phyloP scores from a whole-genome alignment of 2,797 vertebrate genomes.

The Channallabes apus region DNA sequence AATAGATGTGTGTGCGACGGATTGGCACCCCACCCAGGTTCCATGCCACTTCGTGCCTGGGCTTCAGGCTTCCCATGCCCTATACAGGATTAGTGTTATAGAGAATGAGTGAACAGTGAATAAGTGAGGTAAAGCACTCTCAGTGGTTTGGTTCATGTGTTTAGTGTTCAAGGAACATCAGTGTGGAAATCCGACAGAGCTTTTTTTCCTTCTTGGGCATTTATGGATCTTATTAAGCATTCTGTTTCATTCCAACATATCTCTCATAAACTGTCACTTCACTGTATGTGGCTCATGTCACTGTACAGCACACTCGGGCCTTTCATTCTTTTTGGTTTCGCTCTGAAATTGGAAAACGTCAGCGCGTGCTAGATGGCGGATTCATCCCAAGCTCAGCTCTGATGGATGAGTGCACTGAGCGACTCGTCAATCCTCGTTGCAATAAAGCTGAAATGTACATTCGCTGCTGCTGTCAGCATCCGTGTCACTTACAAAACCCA shows the following conservation, averaged over 20 bases:
- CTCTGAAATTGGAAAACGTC: conserved; percentile 60
- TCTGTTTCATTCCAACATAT: not conserved
- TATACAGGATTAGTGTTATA: too few relatives aligned
- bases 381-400: conserved; percentile 45
- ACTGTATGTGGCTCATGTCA: not conserved
- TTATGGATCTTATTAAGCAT: not conserved
- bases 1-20: too few relatives aligned
- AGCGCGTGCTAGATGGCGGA: conserved; percentile 34
- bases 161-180: not conserved
- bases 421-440: conserved; percentile 42
- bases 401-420: conserved; percentile 42
- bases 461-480: conserved; percentile 35
- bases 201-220: not conserved
- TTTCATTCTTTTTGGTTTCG: conserved; percentile 49
- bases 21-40: too few relatives aligned
- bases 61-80: too few relatives aligned
- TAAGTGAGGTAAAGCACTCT: not conserved
- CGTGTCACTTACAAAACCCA: conserved; percentile 41
- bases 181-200: not conserved
- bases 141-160: not conserved
- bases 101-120: too few relatives aligned
- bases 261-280: not conserved
- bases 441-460: conserved; percentile 40
- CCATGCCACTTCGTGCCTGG: too few relatives aligned
- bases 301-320: not conserved